A percentile compares a stretch with the other conserved stretches of the same genome.
Evolutionary conservation across 35 echinoderm and acorn worm genomes (phyloP).

Genomic region (Stichopus chloronotus): DNA sequence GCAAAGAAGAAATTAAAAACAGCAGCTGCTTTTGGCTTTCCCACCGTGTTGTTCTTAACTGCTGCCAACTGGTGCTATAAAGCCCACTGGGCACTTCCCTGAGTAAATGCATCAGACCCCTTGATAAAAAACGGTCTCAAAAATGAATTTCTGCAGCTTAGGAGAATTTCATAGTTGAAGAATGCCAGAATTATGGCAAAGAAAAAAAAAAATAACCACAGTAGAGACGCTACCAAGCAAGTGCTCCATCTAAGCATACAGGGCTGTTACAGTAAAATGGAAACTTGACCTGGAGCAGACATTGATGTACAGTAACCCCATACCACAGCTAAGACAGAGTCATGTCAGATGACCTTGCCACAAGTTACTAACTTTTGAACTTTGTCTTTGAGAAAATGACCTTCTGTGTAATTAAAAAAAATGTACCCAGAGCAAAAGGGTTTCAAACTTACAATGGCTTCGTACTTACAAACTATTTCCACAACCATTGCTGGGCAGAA

Average conservation of each 20-base stretch:
- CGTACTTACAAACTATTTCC: no score
- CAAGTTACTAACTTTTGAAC: background rate
- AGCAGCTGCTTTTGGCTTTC: slow-evolving; percentile 38
- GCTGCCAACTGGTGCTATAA: background rate
- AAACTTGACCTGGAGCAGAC: background rate
- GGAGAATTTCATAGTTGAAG: no score
- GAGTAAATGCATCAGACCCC: background rate
- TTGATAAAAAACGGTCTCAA: no score
- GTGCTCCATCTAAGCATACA: background rate
- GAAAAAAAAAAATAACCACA: no score
- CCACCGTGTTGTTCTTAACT: slow-evolving; percentile 24
- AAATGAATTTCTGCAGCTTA: no score
- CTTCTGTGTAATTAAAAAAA: no score
- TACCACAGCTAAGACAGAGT: background rate
- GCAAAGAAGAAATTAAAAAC: slow-evolving; percentile 36
- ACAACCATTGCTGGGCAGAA: no score
- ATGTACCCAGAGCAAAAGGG: no score
- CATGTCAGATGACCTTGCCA: background rate
- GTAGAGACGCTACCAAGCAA: no score
- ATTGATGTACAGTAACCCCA: background rate
- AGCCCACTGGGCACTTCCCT: background rate
- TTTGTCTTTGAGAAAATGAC: no score
- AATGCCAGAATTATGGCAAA: no score
- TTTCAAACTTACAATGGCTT: no score
- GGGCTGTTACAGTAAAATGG: background rate